These are phyloP conservation scores for Drosophila setosimentum DNA, from an alignment of 2,888 invertebrate species.

Conservation along the genomic window DNA sequence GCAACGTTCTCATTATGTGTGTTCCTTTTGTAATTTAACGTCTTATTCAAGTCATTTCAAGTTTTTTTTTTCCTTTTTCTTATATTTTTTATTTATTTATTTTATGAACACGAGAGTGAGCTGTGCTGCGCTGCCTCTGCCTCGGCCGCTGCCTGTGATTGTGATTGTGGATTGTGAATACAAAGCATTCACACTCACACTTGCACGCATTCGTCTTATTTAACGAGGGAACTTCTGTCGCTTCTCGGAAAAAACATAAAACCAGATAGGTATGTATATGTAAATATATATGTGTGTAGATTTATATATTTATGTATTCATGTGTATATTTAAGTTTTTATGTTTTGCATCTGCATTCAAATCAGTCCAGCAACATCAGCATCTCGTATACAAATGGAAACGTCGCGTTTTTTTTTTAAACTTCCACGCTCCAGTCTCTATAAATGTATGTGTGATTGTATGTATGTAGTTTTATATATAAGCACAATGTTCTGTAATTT, in stretches of 20 bases:
- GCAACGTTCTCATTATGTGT: constrained; percentile 55
- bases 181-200: constrained; percentile 45
- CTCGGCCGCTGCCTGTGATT: constrained; percentile 12
- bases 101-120: constrained; percentile 4
- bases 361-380: constrained; percentile 37
- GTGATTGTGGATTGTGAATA: constrained; percentile 37
- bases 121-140: background rate
- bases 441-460: constrained; percentile 5
- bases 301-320: background rate
- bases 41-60: constrained; percentile 74
- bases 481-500: background rate
- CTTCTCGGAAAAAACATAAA: constrained; percentile 71
- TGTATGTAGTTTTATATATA: background rate
- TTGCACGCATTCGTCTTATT: constrained; percentile 59
- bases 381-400: constrained; percentile 27
- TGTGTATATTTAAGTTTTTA: constrained; percentile 22
- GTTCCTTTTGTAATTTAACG: constrained; percentile 76
- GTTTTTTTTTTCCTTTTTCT: constrained; percentile 43
- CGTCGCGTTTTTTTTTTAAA: constrained; percentile 8
- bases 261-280: constrained; percentile 53
- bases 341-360: constrained; percentile 39
- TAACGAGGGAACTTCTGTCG: constrained; percentile 65
- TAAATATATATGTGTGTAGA: background rate
- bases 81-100: background rate
- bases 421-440: background rate